Evolutionary conservation across 2,113 vertebrate species (phyloP).

Genomic region (Cyprinus carpio): DNA sequence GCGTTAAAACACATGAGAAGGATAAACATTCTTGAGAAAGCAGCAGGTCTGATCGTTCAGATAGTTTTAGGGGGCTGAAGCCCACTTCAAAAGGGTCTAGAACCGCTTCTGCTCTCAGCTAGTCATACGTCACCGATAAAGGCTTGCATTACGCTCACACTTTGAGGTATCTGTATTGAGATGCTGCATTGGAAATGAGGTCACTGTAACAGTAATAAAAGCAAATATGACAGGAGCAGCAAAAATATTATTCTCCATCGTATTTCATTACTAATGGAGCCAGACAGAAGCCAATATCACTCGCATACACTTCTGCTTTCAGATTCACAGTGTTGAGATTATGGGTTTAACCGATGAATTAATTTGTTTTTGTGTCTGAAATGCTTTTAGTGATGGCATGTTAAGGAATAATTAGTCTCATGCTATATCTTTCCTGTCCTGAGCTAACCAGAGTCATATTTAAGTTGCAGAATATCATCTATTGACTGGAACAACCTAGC

Average conservation of each 20-base stretch:
- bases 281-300: background rate
- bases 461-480: background rate
- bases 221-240: background rate
- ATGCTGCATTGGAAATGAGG: slow-evolving; percentile 3
- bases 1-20: too few species aligned
- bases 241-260: background rate
- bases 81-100: too few species aligned
- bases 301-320: background rate
- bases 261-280: background rate
- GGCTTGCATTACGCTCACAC: background rate
- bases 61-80: too few species aligned
- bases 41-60: too few species aligned
- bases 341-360: background rate
- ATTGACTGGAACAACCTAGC: background rate
- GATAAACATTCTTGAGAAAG: too few species aligned
- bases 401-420: background rate
- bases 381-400: background rate
- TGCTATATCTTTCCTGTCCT: background rate
- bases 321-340: background rate
- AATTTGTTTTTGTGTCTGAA: background rate
- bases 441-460: background rate
- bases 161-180: background rate
- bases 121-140: background rate
- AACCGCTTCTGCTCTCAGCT: too few species aligned
- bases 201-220: background rate